Percentiles rank a stretch among this genome's conserved stretches.
Evolutionary conservation across 1,140 invertebrate genomes (phyloP).

Genomic region (Ridgeia piscesae): DNA sequence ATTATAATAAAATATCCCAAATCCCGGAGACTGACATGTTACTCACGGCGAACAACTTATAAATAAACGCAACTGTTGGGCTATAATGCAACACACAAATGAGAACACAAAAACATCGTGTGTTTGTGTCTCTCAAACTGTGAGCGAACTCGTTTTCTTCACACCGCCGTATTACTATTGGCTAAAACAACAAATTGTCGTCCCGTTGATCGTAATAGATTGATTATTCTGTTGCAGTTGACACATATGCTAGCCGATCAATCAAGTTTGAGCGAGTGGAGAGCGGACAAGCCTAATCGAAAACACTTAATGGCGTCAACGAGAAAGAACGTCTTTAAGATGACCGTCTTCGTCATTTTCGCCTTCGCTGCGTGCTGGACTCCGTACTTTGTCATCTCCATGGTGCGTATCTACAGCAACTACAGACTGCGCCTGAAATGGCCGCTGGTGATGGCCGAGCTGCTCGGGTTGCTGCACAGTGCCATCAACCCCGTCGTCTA

Average conservation of each 20-base stretch:
- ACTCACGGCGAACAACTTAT: too few relatives aligned
- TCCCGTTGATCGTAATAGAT: too few relatives aligned
- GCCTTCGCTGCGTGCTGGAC: slow-evolving; percentile 58
- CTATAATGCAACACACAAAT: too few relatives aligned
- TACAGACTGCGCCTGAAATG: slow-evolving; percentile 35
- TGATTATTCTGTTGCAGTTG: not conserved
- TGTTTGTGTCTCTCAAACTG: too few relatives aligned
- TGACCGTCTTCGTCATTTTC: slow-evolving; percentile 58
- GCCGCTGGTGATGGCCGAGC: slow-evolving; percentile 39
- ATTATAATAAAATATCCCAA: too few relatives aligned
- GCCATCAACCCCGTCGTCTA: slow-evolving; percentile 51
- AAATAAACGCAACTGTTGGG: too few relatives aligned
- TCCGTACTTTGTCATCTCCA: slow-evolving; percentile 56
- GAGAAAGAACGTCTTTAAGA: slow-evolving; percentile 51
- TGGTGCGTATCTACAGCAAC: slow-evolving; percentile 47
- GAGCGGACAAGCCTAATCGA: not conserved
- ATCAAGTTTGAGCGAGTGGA: not conserved
- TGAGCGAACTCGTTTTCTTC: too few relatives aligned
- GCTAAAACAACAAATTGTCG: too few relatives aligned
- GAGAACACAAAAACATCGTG: too few relatives aligned
- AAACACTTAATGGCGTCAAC: slow-evolving; percentile 39
- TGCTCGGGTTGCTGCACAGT: slow-evolving; percentile 45
- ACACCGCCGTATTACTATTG: too few relatives aligned
- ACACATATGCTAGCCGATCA: not conserved
- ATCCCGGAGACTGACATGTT: too few relatives aligned